These are phyloP conservation scores for Pocillopora meandrina DNA, from an alignment of 92 coral and sea anemone species.

Conservation along the genomic window DNA sequence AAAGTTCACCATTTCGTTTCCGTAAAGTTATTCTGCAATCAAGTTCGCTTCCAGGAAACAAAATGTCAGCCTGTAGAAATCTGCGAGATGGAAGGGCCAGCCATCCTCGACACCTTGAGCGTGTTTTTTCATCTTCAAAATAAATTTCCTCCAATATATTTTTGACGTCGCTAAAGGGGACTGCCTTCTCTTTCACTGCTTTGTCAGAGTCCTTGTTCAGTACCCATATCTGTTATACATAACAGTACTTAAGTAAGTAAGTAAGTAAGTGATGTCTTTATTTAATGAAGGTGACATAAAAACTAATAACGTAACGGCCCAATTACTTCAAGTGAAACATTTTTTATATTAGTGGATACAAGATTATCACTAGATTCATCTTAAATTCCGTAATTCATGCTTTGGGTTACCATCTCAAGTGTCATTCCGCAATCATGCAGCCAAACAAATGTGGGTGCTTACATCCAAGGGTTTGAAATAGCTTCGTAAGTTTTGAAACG, in stretches of 20 bases:
- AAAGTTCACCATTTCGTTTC: background rate
- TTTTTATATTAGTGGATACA: too few relatives aligned
- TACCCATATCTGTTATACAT: slow-evolving; percentile 8
- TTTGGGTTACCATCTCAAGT: too few relatives aligned
- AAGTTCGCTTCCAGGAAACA: slow-evolving; percentile 17
- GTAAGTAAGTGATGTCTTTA: too few relatives aligned
- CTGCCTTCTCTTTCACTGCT: slow-evolving; percentile 1
- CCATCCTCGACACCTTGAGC: slow-evolving; percentile 27
- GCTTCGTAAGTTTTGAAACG: too few relatives aligned
- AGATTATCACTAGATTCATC: too few relatives aligned
- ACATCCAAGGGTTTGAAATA: too few relatives aligned
- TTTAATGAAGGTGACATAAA: too few relatives aligned
- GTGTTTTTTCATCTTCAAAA: slow-evolving; percentile 5
- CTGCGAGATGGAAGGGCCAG: slow-evolving; percentile 15
- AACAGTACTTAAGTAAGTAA: background rate
- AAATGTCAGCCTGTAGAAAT: slow-evolving; percentile 17
- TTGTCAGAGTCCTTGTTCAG: background rate
- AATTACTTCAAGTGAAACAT: too few relatives aligned
- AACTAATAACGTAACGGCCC: too few relatives aligned
- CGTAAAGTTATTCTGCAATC: slow-evolving; percentile 20
- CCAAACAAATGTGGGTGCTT: too few relatives aligned
- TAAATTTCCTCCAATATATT: slow-evolving; percentile 20
- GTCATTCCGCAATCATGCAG: too few relatives aligned
- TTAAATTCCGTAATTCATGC: too few relatives aligned
- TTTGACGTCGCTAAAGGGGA: slow-evolving; percentile 30